phyloP scores from a whole-genome alignment of 2,888 invertebrate species.

The Melanostoma mellinum region DNA sequence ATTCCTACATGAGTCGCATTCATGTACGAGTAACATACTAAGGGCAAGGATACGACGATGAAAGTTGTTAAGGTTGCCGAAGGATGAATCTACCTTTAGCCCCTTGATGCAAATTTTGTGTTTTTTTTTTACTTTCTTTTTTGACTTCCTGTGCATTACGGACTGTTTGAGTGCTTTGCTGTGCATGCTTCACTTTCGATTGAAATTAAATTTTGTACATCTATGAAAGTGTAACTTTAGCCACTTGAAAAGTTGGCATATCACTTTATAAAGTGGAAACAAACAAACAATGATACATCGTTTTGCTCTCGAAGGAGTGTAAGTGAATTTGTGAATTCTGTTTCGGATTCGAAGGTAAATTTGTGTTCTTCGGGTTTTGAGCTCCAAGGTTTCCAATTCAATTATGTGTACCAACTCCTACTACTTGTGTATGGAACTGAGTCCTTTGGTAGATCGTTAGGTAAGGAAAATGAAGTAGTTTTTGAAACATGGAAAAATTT shows the following conservation, averaged over 20 bases:
- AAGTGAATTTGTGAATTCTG: conserved; percentile 5
- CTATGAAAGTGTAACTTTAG: conserved; percentile 13
- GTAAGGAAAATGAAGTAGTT: too few relatives aligned
- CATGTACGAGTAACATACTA: conserved; percentile 15
- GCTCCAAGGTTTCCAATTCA: too few relatives aligned
- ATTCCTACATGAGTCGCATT: conserved; percentile 27
- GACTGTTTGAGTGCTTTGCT: conserved; percentile 9
- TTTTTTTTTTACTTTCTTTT: background rate
- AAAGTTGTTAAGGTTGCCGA: background rate
- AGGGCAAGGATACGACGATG: background rate
- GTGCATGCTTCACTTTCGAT: conserved; percentile 20
- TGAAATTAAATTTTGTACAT: conserved; percentile 26
- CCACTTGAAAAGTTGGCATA: conserved; percentile 9
- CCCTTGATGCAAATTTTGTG: conserved; percentile 1
- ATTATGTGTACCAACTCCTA: too few relatives aligned
- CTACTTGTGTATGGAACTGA: too few relatives aligned
- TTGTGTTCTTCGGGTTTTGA: too few relatives aligned
- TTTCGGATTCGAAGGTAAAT: background rate
- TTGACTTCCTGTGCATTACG: background rate
- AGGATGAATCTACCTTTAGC: conserved; percentile 16
- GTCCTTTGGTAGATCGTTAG: too few relatives aligned
- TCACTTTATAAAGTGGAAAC: background rate
- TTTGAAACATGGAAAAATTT: too few relatives aligned
- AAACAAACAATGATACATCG: conserved; percentile 3
- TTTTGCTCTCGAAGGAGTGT: background rate